Base-by-base conservation (phyloP, 2,888 invertebrate species). In the Drosophila infuscata region DNA sequence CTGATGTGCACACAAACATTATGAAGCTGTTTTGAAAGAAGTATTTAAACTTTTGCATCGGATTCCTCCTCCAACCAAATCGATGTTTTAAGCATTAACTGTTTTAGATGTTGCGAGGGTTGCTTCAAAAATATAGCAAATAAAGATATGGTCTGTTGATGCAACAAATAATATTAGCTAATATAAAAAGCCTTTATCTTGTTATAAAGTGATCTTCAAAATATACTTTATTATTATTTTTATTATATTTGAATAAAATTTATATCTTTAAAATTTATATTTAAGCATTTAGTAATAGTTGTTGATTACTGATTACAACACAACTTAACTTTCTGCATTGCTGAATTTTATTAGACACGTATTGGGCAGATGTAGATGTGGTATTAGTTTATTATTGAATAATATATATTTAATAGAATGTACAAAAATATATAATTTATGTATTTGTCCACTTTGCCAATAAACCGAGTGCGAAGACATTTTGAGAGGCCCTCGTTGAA, bases 21-120 rank as follows among this genome's bases (percentile, higher is more conserved):
- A 83, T 86, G 83, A 79, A 72, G 88, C 88, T 86, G 80, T 83
- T 85, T 88, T 76, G 74, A 76, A 75, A 78, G 74, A 60, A 78
- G 69, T 82, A 82, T 86, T 85, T 88, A 85, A 88, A 88, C 83
- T 75, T 86, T 82, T 79, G 69, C 65, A 75, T 62, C 70, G 64
- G 73, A 83, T 70, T 81, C 79, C 81, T 59, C 32, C 32, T 3
- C 25, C 25, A 7, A 2, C 20, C 8, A 15, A 71, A 76, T 56
- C 71, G 79, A 75, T 46, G 66, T 57, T 81, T 82, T 74, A 73
- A 81, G 83, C 70, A 75, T 66, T 64, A 53, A 71, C 71, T 71
- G 46, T 29, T 48, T 30, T 46, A 52, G 30, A 64, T 54, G 30
- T 25, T 12, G 11, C 66, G 64, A 48, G 73, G 64, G 66, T 15